Evolutionary conservation across 1,140 invertebrate species (phyloP), one percentile per base, ranked within the genome.

Genomic region (Neocloeon triangulifer): DNA sequence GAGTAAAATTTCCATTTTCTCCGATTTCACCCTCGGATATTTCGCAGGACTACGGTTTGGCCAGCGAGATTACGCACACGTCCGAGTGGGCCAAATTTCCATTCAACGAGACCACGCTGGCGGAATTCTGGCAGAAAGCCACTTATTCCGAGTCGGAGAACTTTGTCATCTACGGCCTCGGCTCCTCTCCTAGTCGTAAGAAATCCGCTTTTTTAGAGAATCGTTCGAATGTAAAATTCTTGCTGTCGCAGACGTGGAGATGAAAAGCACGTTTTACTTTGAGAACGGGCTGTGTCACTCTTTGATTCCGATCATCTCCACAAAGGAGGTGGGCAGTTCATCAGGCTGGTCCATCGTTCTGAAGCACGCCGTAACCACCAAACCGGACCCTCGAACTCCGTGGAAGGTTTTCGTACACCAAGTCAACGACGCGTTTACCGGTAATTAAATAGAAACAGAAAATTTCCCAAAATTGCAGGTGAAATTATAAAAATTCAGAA

Each of bases 61-160:
- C 48, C 5, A 43, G 40, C 8, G 58, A 62, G 43, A 60, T 63
- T 0, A 46, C 50, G 0, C 53, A 41, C 35, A 59, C 58, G 1
- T 59, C 55, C 1, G 53, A 52, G 2, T 66, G 63, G 64, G 39
- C 41, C 19, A 37, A 51, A 4, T 66, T 59, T 48, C 59, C 62
- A 15, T 66, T 59, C 45, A 51, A 52, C 2, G 41, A 44, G 13
- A 35, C 52, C 7, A 41, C 48, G 1, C 36, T 65, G n/a, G 48
- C 58, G 5, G 43, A 59, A 17, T 49, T 66, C 12, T 67, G 62
- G 53, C 43, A 53, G 2, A 55, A 64, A 35, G 53, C 58, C 33
- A 65, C 63, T 0, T 62, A 58, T 30, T 44, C 47, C 4, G 35
- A 46, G 8, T 31, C 42, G 0, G 63, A 65, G 23, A 48, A 51